Percentiles rank a stretch among this genome's conserved stretches.
phyloP scores from a whole-genome alignment of 2,113 vertebrate genomes.

The Elephas maximus region DNA sequence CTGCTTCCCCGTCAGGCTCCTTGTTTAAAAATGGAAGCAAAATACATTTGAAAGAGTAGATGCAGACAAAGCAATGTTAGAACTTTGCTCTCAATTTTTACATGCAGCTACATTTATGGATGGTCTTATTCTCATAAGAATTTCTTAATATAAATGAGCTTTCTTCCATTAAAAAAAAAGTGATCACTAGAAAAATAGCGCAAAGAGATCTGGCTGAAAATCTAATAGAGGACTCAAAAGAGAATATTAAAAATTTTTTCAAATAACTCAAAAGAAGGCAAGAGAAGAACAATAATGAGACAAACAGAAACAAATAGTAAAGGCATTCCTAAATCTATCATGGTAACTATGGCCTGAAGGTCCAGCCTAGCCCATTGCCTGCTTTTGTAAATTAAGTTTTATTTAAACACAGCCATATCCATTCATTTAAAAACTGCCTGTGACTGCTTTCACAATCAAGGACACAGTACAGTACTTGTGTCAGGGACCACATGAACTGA shows the following conservation, averaged over 20 bases:
- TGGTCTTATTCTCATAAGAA: background rate
- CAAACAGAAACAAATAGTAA: background rate
- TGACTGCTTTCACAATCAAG: background rate
- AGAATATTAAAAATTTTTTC: background rate
- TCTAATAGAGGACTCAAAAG: background rate
- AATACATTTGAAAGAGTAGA: background rate
- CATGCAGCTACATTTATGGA: background rate
- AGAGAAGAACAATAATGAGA: background rate
- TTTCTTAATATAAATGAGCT: background rate
- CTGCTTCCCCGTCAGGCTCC: background rate
- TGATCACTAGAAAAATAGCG: background rate
- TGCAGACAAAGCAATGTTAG: background rate
- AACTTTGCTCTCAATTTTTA: background rate
- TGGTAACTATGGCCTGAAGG: background rate
- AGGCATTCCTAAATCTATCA: background rate
- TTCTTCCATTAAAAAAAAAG: background rate
- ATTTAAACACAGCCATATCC: background rate
- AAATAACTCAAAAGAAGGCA: background rate
- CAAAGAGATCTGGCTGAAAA: background rate
- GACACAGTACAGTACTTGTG: background rate
- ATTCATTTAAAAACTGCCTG: background rate
- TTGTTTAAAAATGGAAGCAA: background rate
- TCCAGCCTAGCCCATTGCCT: background rate
- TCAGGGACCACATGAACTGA: background rate
- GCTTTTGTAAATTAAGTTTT: constrained; percentile 6